Base-by-base conservation (phyloP, 2,888 invertebrate genomes). In the Parnassius mnemosyne region DNA sequence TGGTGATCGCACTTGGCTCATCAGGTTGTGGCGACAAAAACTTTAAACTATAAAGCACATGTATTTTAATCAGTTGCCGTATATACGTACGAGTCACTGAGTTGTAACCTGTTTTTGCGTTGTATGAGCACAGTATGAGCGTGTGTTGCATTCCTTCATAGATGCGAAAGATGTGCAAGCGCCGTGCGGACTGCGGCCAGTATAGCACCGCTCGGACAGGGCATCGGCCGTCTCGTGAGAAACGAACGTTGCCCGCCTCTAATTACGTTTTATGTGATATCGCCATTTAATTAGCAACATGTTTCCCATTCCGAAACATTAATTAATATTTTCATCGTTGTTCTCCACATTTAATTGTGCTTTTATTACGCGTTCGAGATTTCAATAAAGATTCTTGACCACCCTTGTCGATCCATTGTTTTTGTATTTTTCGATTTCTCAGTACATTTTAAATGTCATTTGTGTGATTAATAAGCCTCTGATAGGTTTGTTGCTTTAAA, bases 261-360 rank as follows among this genome's bases (percentile, higher is more conserved):
- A 90, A 90, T 90, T 90, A 89, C 87, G 86, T 85, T 87, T 89
- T 87, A 89, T 89, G 84, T 87, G 86, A 89, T 89, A 90, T 90
- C 87, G 89, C 86, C 90, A 87, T 90, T 90, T 90, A 89, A 90
- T 90, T 90, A 90, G 90, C 89, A 87, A 89, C 87, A 87, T 88
- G 89, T 89, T 89, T 87, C 83, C 85, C 87, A 89, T 90, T 89
- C 85, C 86, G 83, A 85, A 87, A 89, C 89, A 88, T 89, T 89
- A 89, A 90, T 90, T 90, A 89, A 90, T 90, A 89, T 89, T 89
- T 90, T 89, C 89, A 89, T 88, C 88, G 85, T 88, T 85, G 84
- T 86, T 87, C 86, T 79, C 85, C 84, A 84, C 88, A 85, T 89
- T 88, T 87, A 87, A 89, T 85, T 88, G 89, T 89, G 85, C 85